Evolutionary conservation across 2,888 invertebrate species (phyloP).

Genomic region (Drosophila phalerata): DNA sequence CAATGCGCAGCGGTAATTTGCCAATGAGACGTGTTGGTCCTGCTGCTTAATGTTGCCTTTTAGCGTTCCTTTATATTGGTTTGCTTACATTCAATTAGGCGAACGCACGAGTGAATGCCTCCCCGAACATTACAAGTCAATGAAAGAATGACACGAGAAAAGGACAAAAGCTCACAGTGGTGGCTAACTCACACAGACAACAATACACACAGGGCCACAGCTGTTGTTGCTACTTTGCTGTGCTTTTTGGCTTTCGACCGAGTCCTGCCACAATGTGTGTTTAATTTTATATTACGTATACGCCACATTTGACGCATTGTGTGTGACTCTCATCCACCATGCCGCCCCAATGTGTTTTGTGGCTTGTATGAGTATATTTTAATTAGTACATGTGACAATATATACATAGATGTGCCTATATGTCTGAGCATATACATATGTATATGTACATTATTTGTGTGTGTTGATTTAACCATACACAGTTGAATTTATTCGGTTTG

Average conservation of each 20-base stretch:
- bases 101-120: conserved; percentile 53
- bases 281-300: conserved; percentile 74
- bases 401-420: conserved; percentile 17
- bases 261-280: conserved; percentile 47
- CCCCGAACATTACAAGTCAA: conserved; percentile 42
- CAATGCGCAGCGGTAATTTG: conserved; percentile 52
- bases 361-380: conserved; percentile 57
- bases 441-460: conserved; percentile 22
- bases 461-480: conserved; percentile 23
- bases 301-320: conserved; percentile 73
- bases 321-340: conserved; percentile 18
- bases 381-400: conserved; percentile 64
- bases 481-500: conserved; percentile 18
- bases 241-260: conserved; percentile 14
- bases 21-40: conserved; percentile 44
- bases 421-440: conserved; percentile 9
- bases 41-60: conserved; percentile 62
- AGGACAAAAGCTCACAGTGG: conserved; percentile 16
- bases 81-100: conserved; percentile 78
- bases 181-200: not conserved
- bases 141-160: conserved; percentile 47
- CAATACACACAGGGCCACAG: not conserved
- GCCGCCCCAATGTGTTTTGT: conserved; percentile 19
- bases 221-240: conserved; percentile 1
- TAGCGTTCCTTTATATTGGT: conserved; percentile 59